Evolutionary conservation across 2,797 vertebrate genomes (phyloP).

Genomic region (Chiroxiphia lanceolata): DNA sequence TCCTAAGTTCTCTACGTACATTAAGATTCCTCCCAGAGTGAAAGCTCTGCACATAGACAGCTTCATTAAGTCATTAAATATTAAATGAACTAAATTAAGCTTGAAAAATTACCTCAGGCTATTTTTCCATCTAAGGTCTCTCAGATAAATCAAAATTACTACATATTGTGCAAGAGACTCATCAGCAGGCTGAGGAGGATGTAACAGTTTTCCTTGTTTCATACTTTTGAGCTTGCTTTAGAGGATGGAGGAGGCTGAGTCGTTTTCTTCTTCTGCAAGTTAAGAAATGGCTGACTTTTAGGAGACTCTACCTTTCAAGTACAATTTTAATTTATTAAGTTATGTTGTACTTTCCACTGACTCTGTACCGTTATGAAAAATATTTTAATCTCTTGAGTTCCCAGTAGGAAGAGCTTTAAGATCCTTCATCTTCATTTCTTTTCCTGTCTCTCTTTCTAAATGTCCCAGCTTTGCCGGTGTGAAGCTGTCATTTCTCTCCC

Average conservation of each 20-base stretch:
- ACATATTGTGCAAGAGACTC: constrained; percentile 19
- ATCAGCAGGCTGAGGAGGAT: constrained; percentile 38
- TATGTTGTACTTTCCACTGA: constrained; percentile 3
- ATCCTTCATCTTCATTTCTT: constrained; percentile 50
- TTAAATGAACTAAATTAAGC: constrained; percentile 76
- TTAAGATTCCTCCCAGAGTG: constrained; percentile 62
- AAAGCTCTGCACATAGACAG: constrained; percentile 58
- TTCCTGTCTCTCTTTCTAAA: constrained; percentile 19
- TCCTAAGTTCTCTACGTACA: constrained; percentile 44
- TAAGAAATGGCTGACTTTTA: constrained; percentile 26
- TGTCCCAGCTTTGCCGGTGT: constrained; percentile 22
- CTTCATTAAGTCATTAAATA: constrained; percentile 76
- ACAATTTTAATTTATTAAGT: constrained; percentile 30
- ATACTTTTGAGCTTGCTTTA: constrained; percentile 5
- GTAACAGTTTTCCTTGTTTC: constrained; percentile 31
- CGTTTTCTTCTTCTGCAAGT: not conserved
- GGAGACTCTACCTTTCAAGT: constrained; percentile 25
- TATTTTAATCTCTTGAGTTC: constrained; percentile 56
- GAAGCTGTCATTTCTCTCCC: constrained; percentile 50
- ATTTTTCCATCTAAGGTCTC: constrained; percentile 65
- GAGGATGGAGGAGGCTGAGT: not conserved
- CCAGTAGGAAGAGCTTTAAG: constrained; percentile 43
- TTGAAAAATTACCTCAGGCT: constrained; percentile 75
- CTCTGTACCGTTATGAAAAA: constrained; percentile 15
- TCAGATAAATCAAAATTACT: constrained; percentile 70